Base-by-base conservation (phyloP, 1,140 invertebrate genomes). In the Littorina saxatilis region DNA sequence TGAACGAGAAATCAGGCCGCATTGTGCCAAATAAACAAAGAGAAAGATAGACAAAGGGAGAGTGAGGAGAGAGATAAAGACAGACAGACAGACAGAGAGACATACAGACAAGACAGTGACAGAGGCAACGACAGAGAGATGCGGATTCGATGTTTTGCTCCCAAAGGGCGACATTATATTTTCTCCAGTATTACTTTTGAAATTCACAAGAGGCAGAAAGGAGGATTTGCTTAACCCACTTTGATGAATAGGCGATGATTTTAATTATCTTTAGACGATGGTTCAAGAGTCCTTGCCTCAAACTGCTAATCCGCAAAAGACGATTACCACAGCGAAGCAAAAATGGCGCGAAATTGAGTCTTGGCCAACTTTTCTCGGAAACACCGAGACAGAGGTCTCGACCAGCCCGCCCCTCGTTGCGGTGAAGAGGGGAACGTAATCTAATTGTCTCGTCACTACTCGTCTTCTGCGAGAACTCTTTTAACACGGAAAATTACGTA, bases 161-260 rank as follows among this genome's bases (percentile, higher is more conserved):
- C n/a, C n/a, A 5, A 47, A 47, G 43, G 43, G 43, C 43, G 17
- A 47, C 43, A 47, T 47, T 47, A 47, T 47, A 47, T 47, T 47
- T 9, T 47, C 43, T 5, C 43, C 43, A 47, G 43, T 47, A 47
- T 47, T 3, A 37, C 66, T 35, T 32, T 68, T 29, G 27, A 68
- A 29, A 27, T 29, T 32, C 5, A 68, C 27, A 68, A 68, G 15
- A 27, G 32, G 27, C 17, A 68, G 29, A 17, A 35, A 68, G 35
- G 7, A 37, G 5, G n/a, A 27, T 17, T 35, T 35, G 66, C 66
- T 68, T 68, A 29, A 29, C 20, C 4, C 66, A 37, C 66, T 68
- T 35, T 68, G 27, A 3, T 68, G 66, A 68, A 68, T 68, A 68
- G 66, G 27, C 37, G 66, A 32, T 68, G 66, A 68, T 68, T 68